Base-by-base conservation (phyloP, 2,888 invertebrate species). In the Drosophila kambysellisi region DNA sequence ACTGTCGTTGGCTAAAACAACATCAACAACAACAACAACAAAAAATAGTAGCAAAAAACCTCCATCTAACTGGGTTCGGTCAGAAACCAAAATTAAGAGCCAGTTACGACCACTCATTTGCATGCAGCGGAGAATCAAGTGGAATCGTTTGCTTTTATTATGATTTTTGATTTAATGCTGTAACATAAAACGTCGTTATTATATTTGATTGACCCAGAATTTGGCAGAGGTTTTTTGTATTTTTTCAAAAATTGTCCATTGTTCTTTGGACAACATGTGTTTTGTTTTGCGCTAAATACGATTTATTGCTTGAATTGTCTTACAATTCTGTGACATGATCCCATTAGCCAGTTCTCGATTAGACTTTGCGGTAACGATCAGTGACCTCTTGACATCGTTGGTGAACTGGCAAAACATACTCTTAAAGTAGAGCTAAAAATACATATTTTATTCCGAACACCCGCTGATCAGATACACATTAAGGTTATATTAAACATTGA, bases 121-220 rank as follows among this genome's bases (percentile, higher is more conserved):
- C 79, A 89, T 89, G 88, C 71, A 68, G 79, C 64, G 62, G 56
- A 63, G 74, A 67, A 37, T 52, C 51, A 60, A 60, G 67, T 39
- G 37, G 68, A 83, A 54, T 81, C 74, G 69, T 65, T 77, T 68
- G 68, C 66, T 74, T 83, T 80, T 83, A 71, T 87, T 68, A 58
- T 73, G 71, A 74, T 81, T 71, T 81, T 61, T 81, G 69, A 83
- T 74, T 71, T 82, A 56, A 74, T 87, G 82, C 61, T 73, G 88
- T 87, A 89, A 89, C 81, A 67, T 83, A 81, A 83, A 77, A 74
- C 69, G 63, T 64, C 51, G 61, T 63, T 73, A 54, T 58, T 67
- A 62, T 35, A 61, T 70, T 65, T 66, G 88, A 88, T 89, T 84
- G 89, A 88, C 83, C 83, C 70, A 89, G 85, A 89, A 84, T 84